phyloP scores from a whole-genome alignment of 2,888 invertebrate genomes.

The Terebella lapidaria region DNA sequence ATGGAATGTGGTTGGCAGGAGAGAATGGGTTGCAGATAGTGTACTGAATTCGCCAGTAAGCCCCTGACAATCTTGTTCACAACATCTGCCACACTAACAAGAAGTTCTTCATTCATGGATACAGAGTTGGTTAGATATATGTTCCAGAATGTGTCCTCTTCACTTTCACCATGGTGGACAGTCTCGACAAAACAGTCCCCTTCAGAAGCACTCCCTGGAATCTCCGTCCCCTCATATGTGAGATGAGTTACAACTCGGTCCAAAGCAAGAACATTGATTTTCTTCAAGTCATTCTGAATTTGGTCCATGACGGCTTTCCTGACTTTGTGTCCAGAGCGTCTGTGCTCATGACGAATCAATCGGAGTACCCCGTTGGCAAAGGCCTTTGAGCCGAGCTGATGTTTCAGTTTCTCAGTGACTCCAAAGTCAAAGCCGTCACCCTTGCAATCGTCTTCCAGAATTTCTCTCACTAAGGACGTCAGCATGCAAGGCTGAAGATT shows the following conservation, averaged over 20 bases:
- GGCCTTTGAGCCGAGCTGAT: conserved; percentile 25
- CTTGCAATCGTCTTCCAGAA: neutral
- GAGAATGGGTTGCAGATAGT: conserved; percentile 31
- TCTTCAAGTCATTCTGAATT: conserved; percentile 23
- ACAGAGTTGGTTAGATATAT: conserved; percentile 25
- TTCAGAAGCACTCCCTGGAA: conserved; percentile 26
- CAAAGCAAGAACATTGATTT: conserved; percentile 25
- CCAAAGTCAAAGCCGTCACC: conserved; percentile 6
- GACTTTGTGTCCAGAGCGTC: conserved; percentile 20
- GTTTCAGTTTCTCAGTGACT: conserved; percentile 25
- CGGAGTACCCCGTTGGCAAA: conserved; percentile 26
- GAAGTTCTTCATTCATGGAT: conserved; percentile 27
- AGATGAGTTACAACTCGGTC: conserved; percentile 27
- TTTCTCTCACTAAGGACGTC: conserved; percentile 25
- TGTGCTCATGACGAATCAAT: conserved; percentile 27
- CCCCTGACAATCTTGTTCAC: conserved; percentile 28
- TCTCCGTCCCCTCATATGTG: conserved; percentile 14
- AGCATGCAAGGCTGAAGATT: conserved; percentile 24
- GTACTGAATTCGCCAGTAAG: conserved; percentile 26
- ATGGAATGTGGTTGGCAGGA: conserved; percentile 28
- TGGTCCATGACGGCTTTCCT: conserved; percentile 20
- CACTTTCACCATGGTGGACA: conserved; percentile 11
- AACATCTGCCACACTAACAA: conserved; percentile 26
- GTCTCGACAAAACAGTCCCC: conserved; percentile 28
- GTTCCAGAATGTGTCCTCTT: conserved; percentile 23